Percentiles rank a stretch among this genome's conserved stretches.
These are phyloP conservation scores for Phyllopteryx taeniolatus DNA, from an alignment of 2,113 vertebrate species.

Conservation along the genomic window DNA sequence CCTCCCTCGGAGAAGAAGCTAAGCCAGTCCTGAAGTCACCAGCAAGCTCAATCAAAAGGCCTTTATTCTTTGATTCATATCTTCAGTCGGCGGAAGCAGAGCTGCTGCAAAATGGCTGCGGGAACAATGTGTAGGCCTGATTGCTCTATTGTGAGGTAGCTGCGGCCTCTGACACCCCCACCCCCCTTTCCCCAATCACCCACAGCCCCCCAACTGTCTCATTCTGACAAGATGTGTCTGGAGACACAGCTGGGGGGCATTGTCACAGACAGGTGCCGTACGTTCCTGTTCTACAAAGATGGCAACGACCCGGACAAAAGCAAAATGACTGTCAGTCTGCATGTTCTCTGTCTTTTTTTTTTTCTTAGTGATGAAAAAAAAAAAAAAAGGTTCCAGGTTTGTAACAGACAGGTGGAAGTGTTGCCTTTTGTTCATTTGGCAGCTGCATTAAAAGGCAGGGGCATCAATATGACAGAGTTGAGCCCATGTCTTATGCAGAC, in stretches of 20 bases:
- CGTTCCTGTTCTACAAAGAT: slow-evolving; percentile 41
- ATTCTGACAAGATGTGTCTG: slow-evolving; percentile 66
- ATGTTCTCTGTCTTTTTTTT: slow-evolving; percentile 33
- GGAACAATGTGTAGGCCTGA: slow-evolving; percentile 66
- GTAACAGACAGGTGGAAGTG: slow-evolving; percentile 52
- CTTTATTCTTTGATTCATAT: slow-evolving; percentile 65
- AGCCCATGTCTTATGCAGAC: neutral
- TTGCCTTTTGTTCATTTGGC: slow-evolving; percentile 53
- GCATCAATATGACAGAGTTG: slow-evolving; percentile 8
- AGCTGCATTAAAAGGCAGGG: slow-evolving; percentile 31
- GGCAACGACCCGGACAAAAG: slow-evolving; percentile 33
- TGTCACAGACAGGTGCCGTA: slow-evolving; percentile 56
- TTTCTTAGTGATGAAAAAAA: neutral
- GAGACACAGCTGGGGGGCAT: slow-evolving; percentile 62
- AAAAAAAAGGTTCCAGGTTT: slow-evolving; percentile 48
- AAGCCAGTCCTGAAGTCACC: slow-evolving; percentile 32
- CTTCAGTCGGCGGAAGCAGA: slow-evolving; percentile 53
- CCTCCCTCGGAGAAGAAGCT: slow-evolving; percentile 21
- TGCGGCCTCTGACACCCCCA: slow-evolving; percentile 58
- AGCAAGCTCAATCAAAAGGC: slow-evolving; percentile 59
- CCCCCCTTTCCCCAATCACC: slow-evolving; percentile 33
- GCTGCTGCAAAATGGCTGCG: slow-evolving; percentile 58
- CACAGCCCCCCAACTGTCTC: slow-evolving; percentile 55
- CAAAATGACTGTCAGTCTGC: slow-evolving; percentile 35
- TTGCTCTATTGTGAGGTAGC: slow-evolving; percentile 70